These are phyloP conservation scores for Heterocephalus glaber DNA, from an alignment of 2,113 vertebrate species.

Conservation along the genomic window DNA sequence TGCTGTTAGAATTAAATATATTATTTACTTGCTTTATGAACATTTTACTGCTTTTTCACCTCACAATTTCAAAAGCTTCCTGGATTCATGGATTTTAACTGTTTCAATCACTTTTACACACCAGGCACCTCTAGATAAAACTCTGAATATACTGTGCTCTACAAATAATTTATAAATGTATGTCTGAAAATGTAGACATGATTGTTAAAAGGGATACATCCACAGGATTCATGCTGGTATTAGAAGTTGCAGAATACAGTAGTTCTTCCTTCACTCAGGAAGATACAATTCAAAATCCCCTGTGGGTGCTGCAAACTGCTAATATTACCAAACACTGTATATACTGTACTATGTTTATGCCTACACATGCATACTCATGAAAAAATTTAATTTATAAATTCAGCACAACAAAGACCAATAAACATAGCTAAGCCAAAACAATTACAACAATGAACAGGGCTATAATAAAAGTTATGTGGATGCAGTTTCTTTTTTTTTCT, in stretches of 20 bases:
- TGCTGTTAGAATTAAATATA: neutral
- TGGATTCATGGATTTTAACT: neutral
- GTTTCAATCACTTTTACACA: neutral
- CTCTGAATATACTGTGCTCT: neutral
- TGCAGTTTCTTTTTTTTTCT: neutral
- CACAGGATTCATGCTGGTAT: neutral
- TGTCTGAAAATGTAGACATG: neutral
- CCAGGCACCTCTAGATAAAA: neutral
- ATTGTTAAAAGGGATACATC: neutral
- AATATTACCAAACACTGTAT: too few species aligned
- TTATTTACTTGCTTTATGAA: neutral
- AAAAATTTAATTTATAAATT: neutral
- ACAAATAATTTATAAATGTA: neutral
- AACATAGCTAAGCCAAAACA: neutral
- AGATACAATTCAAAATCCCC: neutral
- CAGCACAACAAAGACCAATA: neutral
- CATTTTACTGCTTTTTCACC: neutral
- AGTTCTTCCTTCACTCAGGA: neutral
- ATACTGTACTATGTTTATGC: neutral
- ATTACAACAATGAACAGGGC: neutral
- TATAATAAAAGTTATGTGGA: neutral
- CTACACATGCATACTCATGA: too few species aligned
- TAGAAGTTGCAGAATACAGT: neutral
- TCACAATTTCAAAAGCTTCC: neutral
- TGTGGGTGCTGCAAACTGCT: neutral